phyloP scores from a whole-genome alignment of 2,888 invertebrate species.

The Caenorhabditis drosophilae region DNA sequence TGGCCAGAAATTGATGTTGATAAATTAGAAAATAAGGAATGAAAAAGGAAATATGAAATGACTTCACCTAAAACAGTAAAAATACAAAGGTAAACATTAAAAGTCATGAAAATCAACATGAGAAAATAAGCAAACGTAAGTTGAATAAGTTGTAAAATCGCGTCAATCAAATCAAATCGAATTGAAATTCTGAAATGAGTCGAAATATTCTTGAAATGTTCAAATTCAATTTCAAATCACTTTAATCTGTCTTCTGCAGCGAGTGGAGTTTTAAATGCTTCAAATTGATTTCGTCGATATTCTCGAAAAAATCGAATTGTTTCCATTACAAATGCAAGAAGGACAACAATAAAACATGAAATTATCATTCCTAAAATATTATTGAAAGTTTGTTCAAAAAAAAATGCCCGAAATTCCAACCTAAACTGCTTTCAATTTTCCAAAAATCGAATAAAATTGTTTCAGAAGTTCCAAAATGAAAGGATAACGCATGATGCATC shows the following conservation, averaged over 20 bases:
- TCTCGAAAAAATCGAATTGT: constrained; percentile 56
- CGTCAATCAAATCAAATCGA: constrained; percentile 45
- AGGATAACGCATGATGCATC: constrained; percentile 55
- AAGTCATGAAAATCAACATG: constrained; percentile 69
- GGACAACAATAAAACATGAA: constrained; percentile 56
- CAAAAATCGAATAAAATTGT: constrained; percentile 64
- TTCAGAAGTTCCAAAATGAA: constrained; percentile 53
- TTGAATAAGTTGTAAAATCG: constrained; percentile 53
- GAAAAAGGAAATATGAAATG: constrained; percentile 30
- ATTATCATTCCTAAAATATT: constrained; percentile 52
- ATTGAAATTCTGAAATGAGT: constrained; percentile 33
- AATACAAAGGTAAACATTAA: constrained; percentile 64
- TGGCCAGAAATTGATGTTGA: constrained; percentile 17
- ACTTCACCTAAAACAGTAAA: constrained; percentile 65
- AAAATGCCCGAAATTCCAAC: constrained; percentile 21
- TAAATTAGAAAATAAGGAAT: constrained; percentile 38
- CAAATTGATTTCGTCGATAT: constrained; percentile 38
- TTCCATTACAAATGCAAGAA: constrained; percentile 57
- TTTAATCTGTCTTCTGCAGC: constrained; percentile 21
- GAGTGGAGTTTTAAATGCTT: constrained; percentile 14
- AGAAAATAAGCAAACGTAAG: constrained; percentile 59
- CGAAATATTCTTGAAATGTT: neutral
- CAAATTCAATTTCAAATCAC: neutral
- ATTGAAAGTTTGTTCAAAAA: neutral
- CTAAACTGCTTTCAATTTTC: constrained; percentile 50